phyloP scores from a whole-genome alignment of 2,113 vertebrate species.

The Phalacrocorax pelagicus region DNA sequence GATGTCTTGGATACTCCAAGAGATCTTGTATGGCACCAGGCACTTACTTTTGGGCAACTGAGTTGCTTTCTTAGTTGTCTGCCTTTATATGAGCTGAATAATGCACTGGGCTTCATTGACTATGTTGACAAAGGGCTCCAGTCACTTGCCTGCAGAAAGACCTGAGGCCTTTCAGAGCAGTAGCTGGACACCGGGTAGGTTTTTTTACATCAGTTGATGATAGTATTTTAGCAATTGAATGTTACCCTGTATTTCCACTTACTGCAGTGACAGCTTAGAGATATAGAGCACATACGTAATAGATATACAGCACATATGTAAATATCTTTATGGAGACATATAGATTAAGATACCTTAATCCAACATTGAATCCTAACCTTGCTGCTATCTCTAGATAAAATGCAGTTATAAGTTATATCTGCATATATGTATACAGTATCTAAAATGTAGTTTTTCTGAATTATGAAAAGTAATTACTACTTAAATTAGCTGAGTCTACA shows the following conservation, averaged over 20 bases:
- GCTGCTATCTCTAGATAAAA: background rate
- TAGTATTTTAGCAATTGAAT: background rate
- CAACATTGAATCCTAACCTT: background rate
- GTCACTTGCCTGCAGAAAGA: background rate
- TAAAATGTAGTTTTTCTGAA: background rate
- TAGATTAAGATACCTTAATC: background rate
- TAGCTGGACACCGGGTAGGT: background rate
- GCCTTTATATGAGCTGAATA: background rate
- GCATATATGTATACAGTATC: background rate
- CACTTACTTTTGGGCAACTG: background rate
- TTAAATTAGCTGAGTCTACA: background rate
- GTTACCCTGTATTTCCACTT: background rate
- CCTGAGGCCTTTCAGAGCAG: background rate
- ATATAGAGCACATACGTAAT: background rate
- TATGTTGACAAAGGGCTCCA: background rate
- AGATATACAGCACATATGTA: background rate
- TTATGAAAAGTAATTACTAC: background rate
- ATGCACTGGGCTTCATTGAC: background rate
- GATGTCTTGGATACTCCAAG: background rate
- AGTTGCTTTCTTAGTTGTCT: background rate
- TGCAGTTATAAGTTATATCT: background rate
- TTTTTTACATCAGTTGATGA: fast-evolving
- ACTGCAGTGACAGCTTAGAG: background rate
- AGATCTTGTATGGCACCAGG: background rate
- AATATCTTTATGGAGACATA: background rate